Evolutionary conservation across 2,888 invertebrate genomes (phyloP).

Genomic region (Eupithecia centaureata): DNA sequence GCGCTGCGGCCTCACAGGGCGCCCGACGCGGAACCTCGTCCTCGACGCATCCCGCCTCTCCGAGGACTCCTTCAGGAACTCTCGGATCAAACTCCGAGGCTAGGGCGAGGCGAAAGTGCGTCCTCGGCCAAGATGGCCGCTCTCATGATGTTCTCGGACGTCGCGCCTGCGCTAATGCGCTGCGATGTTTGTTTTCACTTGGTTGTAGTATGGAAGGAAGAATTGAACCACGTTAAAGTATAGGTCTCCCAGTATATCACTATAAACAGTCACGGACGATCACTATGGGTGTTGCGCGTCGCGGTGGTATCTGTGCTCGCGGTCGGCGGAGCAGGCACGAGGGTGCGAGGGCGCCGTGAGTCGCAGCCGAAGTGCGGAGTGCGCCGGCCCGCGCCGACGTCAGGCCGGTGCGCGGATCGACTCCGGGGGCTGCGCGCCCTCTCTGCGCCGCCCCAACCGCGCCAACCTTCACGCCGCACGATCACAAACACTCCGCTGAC

Average conservation of each 20-base stretch:
- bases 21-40: slow-evolving; percentile 67
- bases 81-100: slow-evolving; percentile 69
- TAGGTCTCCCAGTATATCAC: slow-evolving; percentile 46
- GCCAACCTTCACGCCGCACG: slow-evolving; percentile 62
- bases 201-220: slow-evolving; percentile 51
- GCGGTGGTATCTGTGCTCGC: slow-evolving; percentile 51
- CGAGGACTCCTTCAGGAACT: slow-evolving; percentile 55
- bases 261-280: slow-evolving; percentile 57
- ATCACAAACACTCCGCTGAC: slow-evolving; percentile 68
- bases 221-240: slow-evolving; percentile 51
- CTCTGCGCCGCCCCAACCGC: slow-evolving; percentile 49
- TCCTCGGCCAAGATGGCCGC: slow-evolving; percentile 82
- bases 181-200: slow-evolving; percentile 80
- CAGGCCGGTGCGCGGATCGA: slow-evolving; percentile 72
- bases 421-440: slow-evolving; percentile 55
- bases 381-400: slow-evolving; percentile 71
- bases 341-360: slow-evolving; percentile 66
- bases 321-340: slow-evolving; percentile 49
- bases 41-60: slow-evolving; percentile 65
- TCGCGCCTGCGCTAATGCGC: slow-evolving; percentile 79
- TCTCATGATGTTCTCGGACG: slow-evolving; percentile 75
- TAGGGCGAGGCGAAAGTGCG: slow-evolving; percentile 82
- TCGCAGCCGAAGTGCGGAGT: slow-evolving; percentile 61
- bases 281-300: slow-evolving; percentile 56
- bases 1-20: slow-evolving; percentile 75